Conservation (phyloP, 2,888 invertebrate species). For the Nasonovia ribisnigri region DNA sequence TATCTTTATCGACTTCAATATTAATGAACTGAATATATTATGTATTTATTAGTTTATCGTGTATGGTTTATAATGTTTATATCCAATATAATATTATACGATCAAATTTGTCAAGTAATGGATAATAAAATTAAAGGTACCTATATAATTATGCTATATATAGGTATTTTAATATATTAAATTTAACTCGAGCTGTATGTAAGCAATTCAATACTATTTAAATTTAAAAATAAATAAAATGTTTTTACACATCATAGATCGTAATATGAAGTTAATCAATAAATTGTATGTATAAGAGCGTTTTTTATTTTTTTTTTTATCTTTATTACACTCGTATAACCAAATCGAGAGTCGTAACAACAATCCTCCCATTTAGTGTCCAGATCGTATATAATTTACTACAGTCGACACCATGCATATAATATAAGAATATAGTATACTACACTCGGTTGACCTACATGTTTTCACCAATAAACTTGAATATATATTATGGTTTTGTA, state of each 20-base stretch:
- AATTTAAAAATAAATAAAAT: not conserved
- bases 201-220: not conserved
- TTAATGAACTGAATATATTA: not conserved
- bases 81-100: not conserved
- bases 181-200: not conserved
- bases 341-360: not conserved
- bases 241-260: not conserved
- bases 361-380: conserved; percentile 3
- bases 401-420: conserved; percentile 26
- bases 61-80: not conserved
- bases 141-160: not conserved
- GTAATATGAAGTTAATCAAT: not conserved
- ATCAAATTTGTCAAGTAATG: not conserved
- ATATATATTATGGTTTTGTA: not conserved
- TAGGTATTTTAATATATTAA: not conserved
- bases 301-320: not conserved
- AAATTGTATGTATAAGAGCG: not conserved
- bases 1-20: not conserved
- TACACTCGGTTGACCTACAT: conserved; percentile 36
- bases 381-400: conserved; percentile 35
- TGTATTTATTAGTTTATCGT: not conserved
- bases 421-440: not conserved
- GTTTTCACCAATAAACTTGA: conserved; percentile 45
- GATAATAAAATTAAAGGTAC: not conserved
- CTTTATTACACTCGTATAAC: conserved; percentile 8